Evolutionary conservation across 2,113 vertebrate genomes (phyloP), one percentile per base, ranked within the genome.

Genomic region (Gambusia holbrooki): DNA sequence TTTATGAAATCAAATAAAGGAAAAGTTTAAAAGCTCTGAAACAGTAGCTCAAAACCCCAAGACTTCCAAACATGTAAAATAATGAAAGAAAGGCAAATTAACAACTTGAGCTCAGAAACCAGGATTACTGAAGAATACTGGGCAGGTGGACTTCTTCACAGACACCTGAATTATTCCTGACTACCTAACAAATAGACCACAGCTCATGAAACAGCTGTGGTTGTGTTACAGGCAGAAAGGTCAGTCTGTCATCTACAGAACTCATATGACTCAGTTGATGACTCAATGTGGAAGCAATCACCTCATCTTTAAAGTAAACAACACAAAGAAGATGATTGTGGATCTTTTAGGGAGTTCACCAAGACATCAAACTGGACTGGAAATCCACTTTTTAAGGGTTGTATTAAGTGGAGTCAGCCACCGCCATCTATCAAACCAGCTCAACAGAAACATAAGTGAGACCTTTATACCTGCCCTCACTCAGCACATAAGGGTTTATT

Each of bases 251-350:
- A 27, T 68, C 17, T 30, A 48, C 28, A 30, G 30, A 25, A 3
- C 42, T 32, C 45, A 69, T 29, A 7, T 69, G 45, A 54, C 67
- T 69, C 40, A 69, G 66, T 25, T 69, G 28, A 32, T 28, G 45
- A 45, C 27, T 28, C 27, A 29, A n/a, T 48, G 37, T 68, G 66
- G 42, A 28, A 68, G 45, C 40, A 68, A 17, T 29, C 66, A 45
- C 66, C n/a, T 68, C 66, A 68, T 37, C 22, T 27, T 25, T 35
- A 66, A 40, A 7, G 15, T 66, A 27, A 63, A 63, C 27, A 63
- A 63, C 28, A 63, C 62, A 30, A 63, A 63, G 62, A 30, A 30
- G 29, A 40, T 14, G 22, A 32, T n/a, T 66, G 35, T 66, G 63
- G 32, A 14, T 37, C 37, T 37, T 63, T 58, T n/a, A 58, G 22